Evolutionary conservation across 2,888 invertebrate species (phyloP).

Genomic region (Loripinus fragilis): DNA sequence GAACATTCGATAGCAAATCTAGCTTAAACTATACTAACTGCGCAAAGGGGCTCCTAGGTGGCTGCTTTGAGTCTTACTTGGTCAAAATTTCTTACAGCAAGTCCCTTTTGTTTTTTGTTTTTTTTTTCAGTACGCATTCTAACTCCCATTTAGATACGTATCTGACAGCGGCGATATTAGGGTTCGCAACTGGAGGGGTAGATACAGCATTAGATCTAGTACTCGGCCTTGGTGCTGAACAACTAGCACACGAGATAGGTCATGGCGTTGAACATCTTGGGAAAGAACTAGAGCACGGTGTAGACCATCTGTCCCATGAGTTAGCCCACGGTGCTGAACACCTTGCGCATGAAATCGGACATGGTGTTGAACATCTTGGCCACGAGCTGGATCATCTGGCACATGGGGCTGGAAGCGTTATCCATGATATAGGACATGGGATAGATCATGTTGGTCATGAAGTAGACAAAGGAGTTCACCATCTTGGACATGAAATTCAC

Average conservation of each 20-base stretch:
- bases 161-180: neutral
- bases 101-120: no score
- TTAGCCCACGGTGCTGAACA: conserved; percentile 22
- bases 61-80: no score
- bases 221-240: conserved; percentile 7
- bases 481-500: conserved; percentile 22
- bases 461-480: conserved; percentile 19
- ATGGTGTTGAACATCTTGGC: conserved; percentile 20
- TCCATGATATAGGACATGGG: conserved; percentile 22
- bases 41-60: no score
- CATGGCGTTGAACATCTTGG: conserved; percentile 26
- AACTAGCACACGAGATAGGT: conserved; percentile 9
- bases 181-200: neutral
- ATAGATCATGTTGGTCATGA: conserved; percentile 25
- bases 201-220: neutral
- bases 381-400: conserved; percentile 1
- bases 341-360: conserved; percentile 25
- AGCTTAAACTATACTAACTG: no score
- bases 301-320: neutral
- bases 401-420: neutral
- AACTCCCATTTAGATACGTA: neutral
- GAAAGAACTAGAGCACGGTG: conserved; percentile 1
- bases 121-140: neutral
- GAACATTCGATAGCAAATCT: no score
- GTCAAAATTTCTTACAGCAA: no score